Evolutionary conservation across 2,113 vertebrate species (phyloP), one percentile per base, ranked within the genome.

Genomic region (Micromys minutus): DNA sequence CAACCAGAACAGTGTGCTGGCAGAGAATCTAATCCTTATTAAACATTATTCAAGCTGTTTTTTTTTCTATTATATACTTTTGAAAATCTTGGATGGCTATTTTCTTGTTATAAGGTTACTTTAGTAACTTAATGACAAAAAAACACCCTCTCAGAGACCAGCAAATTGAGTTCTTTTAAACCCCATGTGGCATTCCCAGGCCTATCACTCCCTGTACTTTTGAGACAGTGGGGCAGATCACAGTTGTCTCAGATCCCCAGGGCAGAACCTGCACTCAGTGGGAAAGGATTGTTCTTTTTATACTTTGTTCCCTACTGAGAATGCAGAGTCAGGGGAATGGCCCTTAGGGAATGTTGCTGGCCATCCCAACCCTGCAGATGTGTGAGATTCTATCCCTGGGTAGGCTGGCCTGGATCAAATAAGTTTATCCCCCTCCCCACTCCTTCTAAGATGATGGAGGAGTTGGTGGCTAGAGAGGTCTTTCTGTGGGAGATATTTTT

Each of bases 401-500:
- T 50, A 34, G 76, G 34, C 50, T 4, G 17, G 17, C 17, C 16
- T 52, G 8, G 50, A 79, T 3, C 31, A 79, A 4, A 17, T 79
- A 52, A 79, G 31, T 55, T 79, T 52, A 52, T 50, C 29, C 45
- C 15, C 13, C 17, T 42, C 21, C 39, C 39, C 24, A 26, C 8
- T 72, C 7, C 69, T 72, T 72, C 7, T 39, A 7, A 10, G 69
- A 22, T 22, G n/a, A 7, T 0, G 5, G 3, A 72, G n/a, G n/a
- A 72, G 7, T 39, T 76, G 42, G 22, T 76, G 42, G 12, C 12
- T 47, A 15, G 42, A 47, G 24, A 1, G 21, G 42, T 76, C 74
- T 47, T 47, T 13, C 12, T 47, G 42, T 26, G 15, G 5, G 1
- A 9, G 9, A 4, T 55, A 0, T 16, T 7, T 19, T 50, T 16